phyloP scores from a whole-genome alignment of 2,113 vertebrate species.

The Probosciger aterrimus region DNA sequence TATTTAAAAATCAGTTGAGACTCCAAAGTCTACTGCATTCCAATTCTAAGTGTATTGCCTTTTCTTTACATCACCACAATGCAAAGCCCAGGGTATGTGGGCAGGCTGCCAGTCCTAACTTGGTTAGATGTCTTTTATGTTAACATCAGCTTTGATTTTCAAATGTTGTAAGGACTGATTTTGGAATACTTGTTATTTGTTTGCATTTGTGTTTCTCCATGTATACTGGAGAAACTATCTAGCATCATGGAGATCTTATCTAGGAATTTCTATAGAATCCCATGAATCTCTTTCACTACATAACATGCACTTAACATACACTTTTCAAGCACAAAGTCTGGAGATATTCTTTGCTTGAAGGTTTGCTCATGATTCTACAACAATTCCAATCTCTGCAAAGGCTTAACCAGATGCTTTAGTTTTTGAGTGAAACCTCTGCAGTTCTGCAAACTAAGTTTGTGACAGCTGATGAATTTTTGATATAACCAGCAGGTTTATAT shows the following conservation, averaged over 20 bases:
- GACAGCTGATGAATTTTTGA: not conserved
- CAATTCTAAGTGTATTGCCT: not conserved
- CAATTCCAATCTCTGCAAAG: not conserved
- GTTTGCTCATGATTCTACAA: not conserved
- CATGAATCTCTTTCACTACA: not conserved
- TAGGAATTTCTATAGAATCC: not conserved
- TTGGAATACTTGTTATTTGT: not conserved
- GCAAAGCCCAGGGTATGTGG: not conserved
- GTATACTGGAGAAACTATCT: not conserved
- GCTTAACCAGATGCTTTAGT: not conserved
- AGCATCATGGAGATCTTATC: not conserved
- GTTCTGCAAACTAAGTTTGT: not conserved
- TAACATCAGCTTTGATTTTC: not conserved
- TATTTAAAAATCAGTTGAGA: not conserved
- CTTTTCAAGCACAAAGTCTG: not conserved
- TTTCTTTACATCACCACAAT: not conserved
- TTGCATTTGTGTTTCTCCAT: not conserved
- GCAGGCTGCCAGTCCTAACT: not conserved
- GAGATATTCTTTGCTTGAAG: not conserved
- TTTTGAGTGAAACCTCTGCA: not conserved
- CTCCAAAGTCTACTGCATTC: not conserved
- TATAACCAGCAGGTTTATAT: conserved; percentile 1
- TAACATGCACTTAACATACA: not conserved
- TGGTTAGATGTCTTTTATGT: not conserved
- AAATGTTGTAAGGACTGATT: not conserved